phyloP scores from a whole-genome alignment of 1,140 invertebrate species.

The Drosophila ficusphila region DNA sequence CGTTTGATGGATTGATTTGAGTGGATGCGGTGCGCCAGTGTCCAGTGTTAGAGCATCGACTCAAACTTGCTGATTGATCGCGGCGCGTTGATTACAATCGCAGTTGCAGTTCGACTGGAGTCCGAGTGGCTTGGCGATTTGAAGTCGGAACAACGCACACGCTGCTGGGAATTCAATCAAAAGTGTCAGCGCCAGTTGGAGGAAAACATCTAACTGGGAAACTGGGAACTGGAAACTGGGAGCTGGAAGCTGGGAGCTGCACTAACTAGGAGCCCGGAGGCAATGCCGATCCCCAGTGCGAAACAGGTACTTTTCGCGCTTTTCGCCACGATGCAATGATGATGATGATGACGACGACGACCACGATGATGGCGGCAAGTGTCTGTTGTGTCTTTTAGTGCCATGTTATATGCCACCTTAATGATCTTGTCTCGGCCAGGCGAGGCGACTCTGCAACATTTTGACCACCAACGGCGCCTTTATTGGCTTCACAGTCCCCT shows the following conservation, averaged over 20 bases:
- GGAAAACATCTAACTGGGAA: slow-evolving; percentile 60
- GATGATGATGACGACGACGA: slow-evolving; percentile 21
- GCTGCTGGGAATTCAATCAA: slow-evolving; percentile 83
- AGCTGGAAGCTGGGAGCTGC: slow-evolving; percentile 25
- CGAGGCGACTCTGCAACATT: slow-evolving; percentile 65
- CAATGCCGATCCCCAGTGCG: slow-evolving; percentile 48
- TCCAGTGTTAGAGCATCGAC: slow-evolving; percentile 60
- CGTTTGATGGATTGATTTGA: slow-evolving; percentile 84
- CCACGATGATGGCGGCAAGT: slow-evolving; percentile 59
- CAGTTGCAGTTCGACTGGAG: slow-evolving; percentile 2
- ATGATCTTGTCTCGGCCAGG: slow-evolving; percentile 83
- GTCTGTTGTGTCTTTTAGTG: slow-evolving; percentile 81
- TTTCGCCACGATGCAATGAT: slow-evolving; percentile 22
- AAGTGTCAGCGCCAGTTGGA: slow-evolving; percentile 73
- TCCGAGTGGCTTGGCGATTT: slow-evolving; percentile 3
- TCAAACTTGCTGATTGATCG: slow-evolving; percentile 71
- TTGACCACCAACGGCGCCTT: slow-evolving; percentile 84
- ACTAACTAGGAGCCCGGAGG: slow-evolving; percentile 65
- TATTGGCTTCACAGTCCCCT: slow-evolving; percentile 71
- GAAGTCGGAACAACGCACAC: slow-evolving; percentile 53
- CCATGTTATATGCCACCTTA: slow-evolving; percentile 84
- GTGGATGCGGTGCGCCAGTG: slow-evolving; percentile 43
- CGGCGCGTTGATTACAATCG: slow-evolving; percentile 78
- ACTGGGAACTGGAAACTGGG: not conserved
- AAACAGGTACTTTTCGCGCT: slow-evolving; percentile 75